Evolutionary conservation across 2,888 invertebrate species (phyloP).

Genomic region (Sicus ferrugineus): DNA sequence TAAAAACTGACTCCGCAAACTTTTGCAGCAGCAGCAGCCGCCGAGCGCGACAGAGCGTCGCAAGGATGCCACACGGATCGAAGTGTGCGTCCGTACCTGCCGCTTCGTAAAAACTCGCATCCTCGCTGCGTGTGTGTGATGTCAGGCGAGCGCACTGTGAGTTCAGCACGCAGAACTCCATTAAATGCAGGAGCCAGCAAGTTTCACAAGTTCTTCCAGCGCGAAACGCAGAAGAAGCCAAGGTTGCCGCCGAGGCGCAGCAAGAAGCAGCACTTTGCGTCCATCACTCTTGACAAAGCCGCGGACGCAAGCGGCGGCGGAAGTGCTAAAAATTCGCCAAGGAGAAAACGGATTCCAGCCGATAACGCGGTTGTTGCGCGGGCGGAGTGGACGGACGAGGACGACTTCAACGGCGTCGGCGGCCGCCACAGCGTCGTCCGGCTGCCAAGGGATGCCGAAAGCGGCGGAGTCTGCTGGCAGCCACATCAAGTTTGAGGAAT

Average conservation of each 20-base stretch:
- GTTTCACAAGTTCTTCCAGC: slow-evolving; percentile 14
- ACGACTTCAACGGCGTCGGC: slow-evolving; percentile 28
- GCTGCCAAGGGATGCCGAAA: slow-evolving; percentile 10
- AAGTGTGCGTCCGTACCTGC: neutral
- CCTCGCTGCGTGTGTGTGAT: neutral
- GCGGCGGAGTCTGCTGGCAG: slow-evolving; percentile 6
- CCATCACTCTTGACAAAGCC: slow-evolving; percentile 26
- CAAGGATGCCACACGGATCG: neutral
- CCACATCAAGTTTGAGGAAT: slow-evolving; percentile 22
- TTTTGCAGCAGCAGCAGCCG: slow-evolving; percentile 3
- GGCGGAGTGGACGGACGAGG: neutral
- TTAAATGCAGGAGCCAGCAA: slow-evolving; percentile 18
- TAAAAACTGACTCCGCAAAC: slow-evolving; percentile 9
- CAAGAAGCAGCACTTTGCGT: slow-evolving; percentile 10
- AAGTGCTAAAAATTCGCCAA: slow-evolving; percentile 18
- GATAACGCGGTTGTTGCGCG: neutral
- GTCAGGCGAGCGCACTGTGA: slow-evolving; percentile 11
- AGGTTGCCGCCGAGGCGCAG: neutral
- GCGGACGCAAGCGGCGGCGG: slow-evolving; percentile 15
- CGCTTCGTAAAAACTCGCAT: neutral
- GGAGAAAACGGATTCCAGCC: neutral
- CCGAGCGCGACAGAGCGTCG: neutral
- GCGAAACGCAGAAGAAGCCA: neutral
- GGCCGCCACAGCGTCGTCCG: slow-evolving; percentile 32
- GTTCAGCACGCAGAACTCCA: slow-evolving; percentile 21